These are phyloP conservation scores for Pomacea maculata DNA, from an alignment of 1,140 invertebrate species.

Conservation along the genomic window DNA sequence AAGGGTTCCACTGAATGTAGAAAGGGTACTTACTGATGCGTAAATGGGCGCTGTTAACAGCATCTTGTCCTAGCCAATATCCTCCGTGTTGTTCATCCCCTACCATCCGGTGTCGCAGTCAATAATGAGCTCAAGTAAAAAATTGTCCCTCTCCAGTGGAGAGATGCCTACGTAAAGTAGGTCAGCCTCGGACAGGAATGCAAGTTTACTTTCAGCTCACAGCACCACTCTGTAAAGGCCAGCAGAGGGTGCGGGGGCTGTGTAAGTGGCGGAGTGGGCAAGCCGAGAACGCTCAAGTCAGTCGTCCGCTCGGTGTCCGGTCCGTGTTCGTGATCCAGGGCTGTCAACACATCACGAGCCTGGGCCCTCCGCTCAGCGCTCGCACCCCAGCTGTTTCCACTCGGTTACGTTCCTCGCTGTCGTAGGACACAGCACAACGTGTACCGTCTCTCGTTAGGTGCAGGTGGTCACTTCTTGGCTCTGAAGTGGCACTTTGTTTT, in stretches of 20 bases:
- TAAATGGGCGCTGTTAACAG: slow-evolving; percentile 20
- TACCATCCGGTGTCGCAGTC: slow-evolving; percentile 17
- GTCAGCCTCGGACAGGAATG: slow-evolving; percentile 20
- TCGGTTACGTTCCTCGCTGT: too few relatives aligned
- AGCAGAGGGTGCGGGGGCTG: background rate
- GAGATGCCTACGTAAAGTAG: slow-evolving; percentile 10
- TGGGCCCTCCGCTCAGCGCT: too few relatives aligned
- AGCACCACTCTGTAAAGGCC: slow-evolving; percentile 2
- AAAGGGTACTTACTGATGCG: slow-evolving; percentile 9
- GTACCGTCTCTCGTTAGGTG: too few relatives aligned
- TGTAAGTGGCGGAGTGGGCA: background rate
- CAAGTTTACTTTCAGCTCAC: slow-evolving; percentile 5
- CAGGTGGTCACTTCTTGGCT: too few relatives aligned
- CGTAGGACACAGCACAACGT: too few relatives aligned
- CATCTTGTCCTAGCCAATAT: slow-evolving; percentile 21
- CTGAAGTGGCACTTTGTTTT: too few relatives aligned
- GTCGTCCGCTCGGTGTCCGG: too few relatives aligned
- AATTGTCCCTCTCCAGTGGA: background rate
- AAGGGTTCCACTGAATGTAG: background rate
- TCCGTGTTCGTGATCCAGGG: too few relatives aligned
- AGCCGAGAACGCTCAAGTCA: background rate
- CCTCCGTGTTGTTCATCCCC: slow-evolving; percentile 16
- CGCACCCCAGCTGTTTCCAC: too few relatives aligned
- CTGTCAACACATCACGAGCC: too few relatives aligned
- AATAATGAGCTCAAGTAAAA: background rate